phyloP scores from a whole-genome alignment of 2,797 vertebrate genomes.

The Malacoraja senta region DNA sequence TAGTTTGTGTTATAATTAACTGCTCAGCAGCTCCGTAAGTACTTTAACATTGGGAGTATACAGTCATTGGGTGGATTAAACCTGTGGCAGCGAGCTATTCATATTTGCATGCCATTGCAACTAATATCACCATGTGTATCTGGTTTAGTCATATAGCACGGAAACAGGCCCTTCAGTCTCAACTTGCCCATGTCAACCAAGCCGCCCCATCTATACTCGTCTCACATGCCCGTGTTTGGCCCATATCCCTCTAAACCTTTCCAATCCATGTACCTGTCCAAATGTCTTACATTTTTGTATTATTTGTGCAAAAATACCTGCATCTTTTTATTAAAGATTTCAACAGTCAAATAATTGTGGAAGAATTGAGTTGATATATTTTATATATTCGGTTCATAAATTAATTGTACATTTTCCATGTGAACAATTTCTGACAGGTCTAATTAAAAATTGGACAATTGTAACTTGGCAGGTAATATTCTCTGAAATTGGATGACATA shows the following conservation, averaged over 20 bases:
- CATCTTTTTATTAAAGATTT: neutral
- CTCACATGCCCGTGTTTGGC: no score
- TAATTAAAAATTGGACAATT: neutral
- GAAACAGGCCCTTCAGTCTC: no score
- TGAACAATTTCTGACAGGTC: neutral
- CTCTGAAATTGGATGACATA: neutral
- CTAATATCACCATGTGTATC: neutral
- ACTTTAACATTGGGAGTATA: neutral
- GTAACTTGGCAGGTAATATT: neutral
- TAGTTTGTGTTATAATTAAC: neutral
- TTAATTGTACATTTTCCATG: neutral
- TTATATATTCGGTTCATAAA: neutral
- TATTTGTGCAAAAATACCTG: neutral
- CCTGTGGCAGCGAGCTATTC: neutral
- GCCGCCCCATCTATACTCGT: no score
- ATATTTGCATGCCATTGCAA: neutral
- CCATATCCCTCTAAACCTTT: no score
- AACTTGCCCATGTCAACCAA: no score
- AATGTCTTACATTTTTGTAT: no score
- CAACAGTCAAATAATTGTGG: neutral
- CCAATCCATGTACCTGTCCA: no score
- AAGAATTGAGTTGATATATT: neutral
- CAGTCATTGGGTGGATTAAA: neutral
- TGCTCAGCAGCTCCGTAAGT: neutral
- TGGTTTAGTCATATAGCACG: neutral